These are phyloP conservation scores for Noctua comes DNA, from an alignment of 2,888 invertebrate species.

Conservation along the genomic window DNA sequence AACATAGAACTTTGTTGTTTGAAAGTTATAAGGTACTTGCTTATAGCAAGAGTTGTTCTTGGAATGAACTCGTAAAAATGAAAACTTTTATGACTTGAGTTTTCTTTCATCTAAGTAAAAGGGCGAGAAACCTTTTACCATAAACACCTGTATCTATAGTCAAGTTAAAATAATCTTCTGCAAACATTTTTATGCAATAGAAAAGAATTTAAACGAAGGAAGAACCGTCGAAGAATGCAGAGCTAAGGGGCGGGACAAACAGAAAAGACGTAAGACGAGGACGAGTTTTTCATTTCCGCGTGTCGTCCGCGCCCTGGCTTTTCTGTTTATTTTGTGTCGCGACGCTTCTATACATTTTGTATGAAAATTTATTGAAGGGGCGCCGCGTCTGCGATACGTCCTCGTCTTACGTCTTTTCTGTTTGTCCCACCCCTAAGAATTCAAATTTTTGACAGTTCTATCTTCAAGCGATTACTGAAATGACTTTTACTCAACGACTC, in stretches of 20 bases:
- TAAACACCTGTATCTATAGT: not conserved
- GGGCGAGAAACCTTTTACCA: not conserved
- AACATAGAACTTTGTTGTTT: constrained; percentile 30
- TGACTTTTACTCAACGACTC: not conserved
- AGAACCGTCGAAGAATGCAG: not conserved
- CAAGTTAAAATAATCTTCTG: not conserved
- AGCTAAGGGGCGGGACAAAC: no score
- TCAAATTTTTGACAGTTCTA: no score
- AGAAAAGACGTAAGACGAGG: no score
- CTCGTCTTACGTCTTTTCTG: no score
- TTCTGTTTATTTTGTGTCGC: no score
- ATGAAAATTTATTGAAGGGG: no score
- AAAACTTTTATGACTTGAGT: not conserved
- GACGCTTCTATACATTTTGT: no score
- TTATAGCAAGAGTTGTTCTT: not conserved
- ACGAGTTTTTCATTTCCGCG: no score
- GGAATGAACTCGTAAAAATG: not conserved
- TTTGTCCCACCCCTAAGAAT: no score
- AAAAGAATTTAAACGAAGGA: not conserved
- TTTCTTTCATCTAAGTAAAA: not conserved
- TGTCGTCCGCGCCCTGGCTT: no score
- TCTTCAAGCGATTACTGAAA: not conserved
- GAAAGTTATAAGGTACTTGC: not conserved
- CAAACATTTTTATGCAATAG: not conserved
- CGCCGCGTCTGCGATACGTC: no score